A percentile compares a stretch with the other conserved stretches of the same genome.
These are phyloP conservation scores for Thumatha senex DNA, from an alignment of 2,888 invertebrate species.

Conservation along the genomic window DNA sequence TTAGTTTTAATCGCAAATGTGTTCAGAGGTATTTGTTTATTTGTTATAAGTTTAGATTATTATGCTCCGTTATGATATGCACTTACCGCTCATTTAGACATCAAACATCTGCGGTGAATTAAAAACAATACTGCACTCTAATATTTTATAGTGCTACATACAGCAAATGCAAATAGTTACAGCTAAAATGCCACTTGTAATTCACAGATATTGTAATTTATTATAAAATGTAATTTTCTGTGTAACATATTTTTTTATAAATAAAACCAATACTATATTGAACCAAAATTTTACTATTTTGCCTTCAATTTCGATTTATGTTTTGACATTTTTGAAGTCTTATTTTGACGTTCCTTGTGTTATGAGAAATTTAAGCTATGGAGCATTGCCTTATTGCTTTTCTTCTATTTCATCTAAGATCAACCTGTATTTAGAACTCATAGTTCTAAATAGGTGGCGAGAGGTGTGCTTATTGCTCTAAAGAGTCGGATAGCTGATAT, in stretches of 20 bases:
- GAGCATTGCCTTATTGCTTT: neutral
- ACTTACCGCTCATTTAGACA: conserved; percentile 3
- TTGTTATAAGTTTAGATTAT: neutral
- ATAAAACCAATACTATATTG: no score
- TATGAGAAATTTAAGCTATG: neutral
- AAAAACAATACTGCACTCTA: no score
- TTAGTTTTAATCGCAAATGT: no score
- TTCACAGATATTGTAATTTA: neutral
- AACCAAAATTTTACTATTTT: no score
- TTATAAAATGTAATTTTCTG: neutral
- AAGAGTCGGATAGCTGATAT: no score
- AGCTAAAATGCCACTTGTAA: neutral
- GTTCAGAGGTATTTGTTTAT: no score
- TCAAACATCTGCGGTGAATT: neutral
- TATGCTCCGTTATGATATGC: neutral
- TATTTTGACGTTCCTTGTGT: neutral
- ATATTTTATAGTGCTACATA: no score
- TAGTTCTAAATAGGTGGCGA: no score
- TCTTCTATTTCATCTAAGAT: no score
- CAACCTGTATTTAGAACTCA: no score
- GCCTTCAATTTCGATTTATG: neutral
- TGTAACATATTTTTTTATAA: neutral
- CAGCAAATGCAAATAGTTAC: no score
- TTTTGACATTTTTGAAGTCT: neutral
- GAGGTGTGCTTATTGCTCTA: no score